phyloP scores from a whole-genome alignment of 2,888 invertebrate species.

The Drosophila phalerata region DNA sequence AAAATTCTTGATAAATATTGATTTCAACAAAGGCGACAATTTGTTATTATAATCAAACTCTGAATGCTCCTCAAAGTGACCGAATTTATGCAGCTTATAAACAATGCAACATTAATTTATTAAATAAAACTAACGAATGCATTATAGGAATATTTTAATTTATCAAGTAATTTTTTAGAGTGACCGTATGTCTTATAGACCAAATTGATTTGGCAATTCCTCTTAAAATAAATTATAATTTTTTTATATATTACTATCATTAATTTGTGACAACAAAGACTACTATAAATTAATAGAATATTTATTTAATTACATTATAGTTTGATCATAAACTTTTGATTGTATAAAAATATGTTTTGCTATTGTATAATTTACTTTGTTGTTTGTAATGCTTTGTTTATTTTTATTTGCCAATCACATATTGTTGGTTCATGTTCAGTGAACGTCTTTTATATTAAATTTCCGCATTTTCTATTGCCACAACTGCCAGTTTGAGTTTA shows the following conservation, averaged over 20 bases:
- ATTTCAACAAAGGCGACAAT: too few species aligned
- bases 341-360: conserved; percentile 4
- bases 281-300: not conserved
- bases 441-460: conserved; percentile 9
- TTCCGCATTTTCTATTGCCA: conserved; percentile 20
- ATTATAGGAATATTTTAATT: too few species aligned
- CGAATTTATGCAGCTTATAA: too few species aligned
- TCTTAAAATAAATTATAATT: too few species aligned
- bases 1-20: not conserved
- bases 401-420: conserved; percentile 8
- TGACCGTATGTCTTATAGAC: too few species aligned
- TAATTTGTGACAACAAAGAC: not conserved
- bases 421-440: conserved; percentile 19
- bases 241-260: not conserved
- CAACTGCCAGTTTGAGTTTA: conserved; percentile 6
- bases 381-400: conserved; percentile 13
- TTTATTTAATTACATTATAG: not conserved
- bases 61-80: too few species aligned
- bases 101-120: too few species aligned
- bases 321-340: not conserved
- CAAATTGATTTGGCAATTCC: too few species aligned
- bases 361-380: conserved; percentile 14
- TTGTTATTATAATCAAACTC: too few species aligned
- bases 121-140: too few species aligned
- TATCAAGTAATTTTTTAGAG: too few species aligned